Base-by-base conservation (phyloP, 2,888 invertebrate species). In the Ophonus ardosiacus region DNA sequence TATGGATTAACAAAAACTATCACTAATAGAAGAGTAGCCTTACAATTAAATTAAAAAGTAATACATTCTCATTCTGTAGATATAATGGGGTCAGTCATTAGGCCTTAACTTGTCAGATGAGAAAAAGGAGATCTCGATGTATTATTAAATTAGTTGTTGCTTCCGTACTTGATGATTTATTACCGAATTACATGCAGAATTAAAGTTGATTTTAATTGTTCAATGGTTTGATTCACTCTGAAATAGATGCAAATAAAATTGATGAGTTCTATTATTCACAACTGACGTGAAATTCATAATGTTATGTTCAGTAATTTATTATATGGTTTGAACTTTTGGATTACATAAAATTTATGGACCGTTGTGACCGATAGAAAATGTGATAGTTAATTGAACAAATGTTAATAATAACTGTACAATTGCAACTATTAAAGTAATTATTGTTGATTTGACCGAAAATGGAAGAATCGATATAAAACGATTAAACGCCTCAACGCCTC, bases 131-230 rank as follows among this genome's bases (percentile, higher is more conserved):
- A 15, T 7, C 21, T 74, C 51, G 51, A 10, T 74, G 21, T n/a
- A 74, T 74, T 74, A 51, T 74, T 21, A n/a, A 74, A 40, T 61
- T 7, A 7, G 18, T 4, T 63, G 63, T 15, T 56, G 51, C 74
- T 74, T 74, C 74, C 51, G 74, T 43, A 40, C 38, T 10, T 56
- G 18, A n/a, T 74, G 40, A 74, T 74, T 74, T 74, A 63, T 63
- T 17, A 24, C 5, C 63, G 24, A 63, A 13, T 63, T 63, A 21
- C 24, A 24, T 7, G 21, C 2, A 7, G 13, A 18, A 63, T 63
- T 24, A 63, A 8, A 13, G 21, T 4, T 21, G 21, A 18, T 63
- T 17, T 63, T 63, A 63, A 63, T 63, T 63, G 10, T 24, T 24
- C 4, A 63, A 24, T 18, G 5, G 13, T 24, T 24, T 24, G 13